Conservation (phyloP, 92 coral and sea anemone species). For the Pocillopora grandis region DNA sequence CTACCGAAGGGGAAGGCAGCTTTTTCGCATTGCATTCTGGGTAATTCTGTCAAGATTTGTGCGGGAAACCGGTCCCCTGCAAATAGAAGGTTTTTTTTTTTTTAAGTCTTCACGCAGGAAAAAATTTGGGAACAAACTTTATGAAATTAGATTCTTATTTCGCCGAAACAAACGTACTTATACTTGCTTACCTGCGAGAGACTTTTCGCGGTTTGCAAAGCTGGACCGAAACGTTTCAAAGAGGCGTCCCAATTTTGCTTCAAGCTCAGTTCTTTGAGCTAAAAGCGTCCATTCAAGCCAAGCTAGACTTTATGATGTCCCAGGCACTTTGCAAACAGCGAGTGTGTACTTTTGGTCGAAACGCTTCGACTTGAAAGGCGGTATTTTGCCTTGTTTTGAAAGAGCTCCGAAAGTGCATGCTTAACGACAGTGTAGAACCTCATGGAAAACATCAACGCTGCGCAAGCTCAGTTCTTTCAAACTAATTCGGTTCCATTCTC, state of each 20-base stretch:
- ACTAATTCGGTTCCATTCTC: no score
- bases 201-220: conserved; percentile 32
- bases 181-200: background rate
- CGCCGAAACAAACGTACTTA: background rate
- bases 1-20: no score
- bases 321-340: conserved; percentile 33
- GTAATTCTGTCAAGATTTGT: background rate
- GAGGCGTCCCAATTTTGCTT: conserved; percentile 11
- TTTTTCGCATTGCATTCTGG: conserved; percentile 20
- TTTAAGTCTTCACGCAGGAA: conserved; percentile 18
- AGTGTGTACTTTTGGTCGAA: no score
- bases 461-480: no score
- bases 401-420: no score
- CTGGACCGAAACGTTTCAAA: conserved; percentile 29
- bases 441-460: no score
- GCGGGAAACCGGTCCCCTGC: background rate
- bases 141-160: background rate
- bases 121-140: background rate
- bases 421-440: no score
- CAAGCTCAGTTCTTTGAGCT: conserved; percentile 34
- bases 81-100: background rate
- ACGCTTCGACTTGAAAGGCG: no score
- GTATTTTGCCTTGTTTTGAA: no score
- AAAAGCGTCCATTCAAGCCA: conserved; percentile 39
- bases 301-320: conserved; percentile 45